Base-by-base conservation (phyloP, 2,888 invertebrate species). In the Myopa tessellatipennis region DNA sequence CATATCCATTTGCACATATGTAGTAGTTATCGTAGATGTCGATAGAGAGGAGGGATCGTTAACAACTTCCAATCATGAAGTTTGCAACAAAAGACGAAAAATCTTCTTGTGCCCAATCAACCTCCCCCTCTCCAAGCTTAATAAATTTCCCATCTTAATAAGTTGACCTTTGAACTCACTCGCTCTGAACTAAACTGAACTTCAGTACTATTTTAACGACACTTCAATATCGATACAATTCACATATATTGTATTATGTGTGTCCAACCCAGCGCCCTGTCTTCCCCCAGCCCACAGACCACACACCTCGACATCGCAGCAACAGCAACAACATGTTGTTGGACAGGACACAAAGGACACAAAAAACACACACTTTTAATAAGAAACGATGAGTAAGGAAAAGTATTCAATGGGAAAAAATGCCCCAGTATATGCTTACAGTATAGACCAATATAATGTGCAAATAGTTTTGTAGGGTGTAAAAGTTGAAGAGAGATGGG, bases 261-360 rank as follows among this genome's bases (percentile, higher is more conserved):
- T 79, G 77, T 73, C 74, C 77, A 79, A 76, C 77, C 79, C 76
- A 77, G 77, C 77, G 77, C 77, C 77, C 75, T 79, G 77, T 50
- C 16, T 18, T 38, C 55, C 45, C 45, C 36, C 78, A 76, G 70
- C 71, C 36, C 40, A 68, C 45, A 69, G 18, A 74, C n/a, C 45
- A 68, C 52, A 68, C 61, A 61, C n/a, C 61, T 60, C 68, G 26
- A 45, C 38, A 75, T 26, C 18, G n/a, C 4, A 61, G 26, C 61
- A 61, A 61, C 61, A 26, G n/a, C 26, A 26, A 61, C 4, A 61
- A n/a, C 18, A 61, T 26, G 26, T 8, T 61, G n/a, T 61, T 61
- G 61, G 26, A 61, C 4, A 61, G n/a, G 61, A 26, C 34, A 26
- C 34, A 6, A n/a, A 45, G 10, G 67, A 38, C 16, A 68, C 36